Evolutionary conservation across 2,113 vertebrate genomes (phyloP).

Genomic region (Entomyzon cyanotis): DNA sequence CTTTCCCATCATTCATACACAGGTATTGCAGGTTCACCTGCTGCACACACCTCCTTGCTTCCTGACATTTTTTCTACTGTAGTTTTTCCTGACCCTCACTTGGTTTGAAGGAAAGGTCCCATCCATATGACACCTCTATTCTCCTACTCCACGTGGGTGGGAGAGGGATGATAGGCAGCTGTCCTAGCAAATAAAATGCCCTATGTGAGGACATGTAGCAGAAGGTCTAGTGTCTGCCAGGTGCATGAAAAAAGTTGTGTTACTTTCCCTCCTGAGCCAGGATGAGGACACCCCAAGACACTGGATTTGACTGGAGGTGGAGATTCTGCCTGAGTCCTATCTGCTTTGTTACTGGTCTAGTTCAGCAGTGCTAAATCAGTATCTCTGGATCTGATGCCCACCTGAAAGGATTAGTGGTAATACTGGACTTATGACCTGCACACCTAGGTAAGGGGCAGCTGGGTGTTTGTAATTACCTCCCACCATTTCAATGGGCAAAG

Average conservation of each 20-base stretch:
- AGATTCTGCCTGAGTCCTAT: background rate
- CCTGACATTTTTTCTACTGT: background rate
- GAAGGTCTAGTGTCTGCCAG: background rate
- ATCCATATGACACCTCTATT: background rate
- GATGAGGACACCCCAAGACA: background rate
- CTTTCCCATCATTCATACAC: background rate
- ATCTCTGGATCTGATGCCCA: background rate
- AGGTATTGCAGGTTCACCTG: background rate
- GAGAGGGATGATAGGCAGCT: background rate
- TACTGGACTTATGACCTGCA: background rate
- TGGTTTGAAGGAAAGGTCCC: background rate
- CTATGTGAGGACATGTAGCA: background rate
- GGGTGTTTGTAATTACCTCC: background rate
- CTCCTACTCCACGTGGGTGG: accelerated
- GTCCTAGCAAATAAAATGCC: background rate
- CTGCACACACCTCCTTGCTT: background rate
- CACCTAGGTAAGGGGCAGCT: background rate
- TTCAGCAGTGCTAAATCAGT: background rate
- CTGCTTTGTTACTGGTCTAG: background rate
- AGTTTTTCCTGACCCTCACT: background rate
- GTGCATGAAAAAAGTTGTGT: background rate
- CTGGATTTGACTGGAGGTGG: background rate
- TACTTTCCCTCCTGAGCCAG: background rate
- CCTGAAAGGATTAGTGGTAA: background rate
- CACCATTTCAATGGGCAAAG: background rate